phyloP scores from a whole-genome alignment of 2,113 vertebrate genomes.

The Dicaeum eximium region DNA sequence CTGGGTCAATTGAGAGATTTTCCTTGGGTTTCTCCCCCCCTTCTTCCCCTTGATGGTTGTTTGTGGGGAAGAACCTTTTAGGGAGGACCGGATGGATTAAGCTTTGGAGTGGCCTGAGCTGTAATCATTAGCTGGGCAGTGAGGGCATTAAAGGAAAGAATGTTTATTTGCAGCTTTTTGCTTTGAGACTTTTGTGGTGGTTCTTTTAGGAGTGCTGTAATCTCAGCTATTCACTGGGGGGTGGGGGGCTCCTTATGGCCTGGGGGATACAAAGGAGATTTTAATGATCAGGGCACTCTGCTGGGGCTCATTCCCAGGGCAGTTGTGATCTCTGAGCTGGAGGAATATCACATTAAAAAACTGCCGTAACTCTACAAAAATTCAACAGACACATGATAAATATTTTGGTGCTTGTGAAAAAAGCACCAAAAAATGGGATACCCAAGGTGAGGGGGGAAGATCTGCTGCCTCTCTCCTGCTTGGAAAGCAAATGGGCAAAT shows the following conservation, averaged over 20 bases:
- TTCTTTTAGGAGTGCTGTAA: constrained; percentile 46
- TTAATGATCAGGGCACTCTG: neutral
- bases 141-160: constrained; percentile 57
- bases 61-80: neutral
- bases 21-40: neutral
- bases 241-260: neutral
- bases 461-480: neutral
- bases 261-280: neutral
- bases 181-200: constrained; percentile 40
- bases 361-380: neutral
- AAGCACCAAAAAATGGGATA: neutral
- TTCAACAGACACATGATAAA: neutral
- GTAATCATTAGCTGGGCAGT: constrained; percentile 48
- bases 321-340: neutral
- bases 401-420: neutral
- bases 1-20: neutral
- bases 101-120: constrained; percentile 29
- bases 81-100: constrained; percentile 21
- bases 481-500: neutral
- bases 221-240: neutral
- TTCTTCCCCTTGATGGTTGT: neutral
- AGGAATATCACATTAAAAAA: neutral
- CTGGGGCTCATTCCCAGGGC: neutral
- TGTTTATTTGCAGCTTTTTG: constrained; percentile 56
- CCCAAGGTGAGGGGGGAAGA: neutral